These are phyloP conservation scores for Drosophila sproati DNA, from an alignment of 1,140 invertebrate genomes.

Conservation along the genomic window DNA sequence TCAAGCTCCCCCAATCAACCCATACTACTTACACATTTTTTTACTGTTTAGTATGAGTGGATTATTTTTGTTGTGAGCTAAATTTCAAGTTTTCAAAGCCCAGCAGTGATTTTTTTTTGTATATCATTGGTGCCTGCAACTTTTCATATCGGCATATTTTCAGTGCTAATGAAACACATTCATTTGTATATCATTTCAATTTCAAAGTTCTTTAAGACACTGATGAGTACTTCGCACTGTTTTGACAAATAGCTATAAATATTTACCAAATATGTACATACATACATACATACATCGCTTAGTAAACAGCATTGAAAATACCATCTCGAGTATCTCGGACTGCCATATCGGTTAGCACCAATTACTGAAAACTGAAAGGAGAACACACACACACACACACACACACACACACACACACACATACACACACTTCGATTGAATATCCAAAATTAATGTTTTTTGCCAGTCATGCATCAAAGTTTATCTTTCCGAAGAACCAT, in stretches of 20 bases:
- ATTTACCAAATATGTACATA: background rate
- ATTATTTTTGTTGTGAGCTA: constrained; percentile 18
- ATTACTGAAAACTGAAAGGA: constrained; percentile 24
- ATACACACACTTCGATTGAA: background rate
- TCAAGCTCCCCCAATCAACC: background rate
- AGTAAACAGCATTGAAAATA: background rate
- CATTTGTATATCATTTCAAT: background rate
- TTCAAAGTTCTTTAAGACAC: background rate
- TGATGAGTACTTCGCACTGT: background rate
- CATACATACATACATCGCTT: background rate
- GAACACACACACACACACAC: background rate
- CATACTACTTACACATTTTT: background rate
- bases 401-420: background rate
- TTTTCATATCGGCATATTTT: constrained; percentile 13
- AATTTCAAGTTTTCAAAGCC: constrained; percentile 29
- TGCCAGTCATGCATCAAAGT: constrained; percentile 23
- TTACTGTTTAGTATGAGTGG: constrained; percentile 3
- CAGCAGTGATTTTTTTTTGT: constrained; percentile 15
- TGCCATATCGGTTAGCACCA: constrained; percentile 16
- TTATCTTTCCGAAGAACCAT: background rate
- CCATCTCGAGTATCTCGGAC: constrained; percentile 1
- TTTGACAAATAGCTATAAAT: background rate
- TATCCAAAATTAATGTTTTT: constrained; percentile 22
- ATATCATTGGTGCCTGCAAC: constrained; percentile 1
- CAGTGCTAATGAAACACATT: constrained; percentile 16